Percentiles rank a stretch among this genome's conserved stretches.
Conservation (phyloP, 1,140 invertebrate genomes). For the Bombyx mandarina region DNA sequence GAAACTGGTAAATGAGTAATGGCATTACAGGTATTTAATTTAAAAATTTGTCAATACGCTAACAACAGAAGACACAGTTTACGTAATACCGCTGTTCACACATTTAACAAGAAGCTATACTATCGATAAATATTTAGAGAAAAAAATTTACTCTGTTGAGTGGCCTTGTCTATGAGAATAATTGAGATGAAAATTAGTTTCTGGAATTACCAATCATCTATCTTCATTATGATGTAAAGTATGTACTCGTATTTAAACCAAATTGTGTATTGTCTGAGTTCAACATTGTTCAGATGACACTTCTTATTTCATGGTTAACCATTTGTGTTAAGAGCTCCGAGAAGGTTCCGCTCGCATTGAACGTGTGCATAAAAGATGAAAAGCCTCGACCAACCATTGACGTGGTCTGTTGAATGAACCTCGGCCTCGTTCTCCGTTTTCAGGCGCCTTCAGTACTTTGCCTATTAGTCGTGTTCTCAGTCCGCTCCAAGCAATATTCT, state of each 20-base stretch:
- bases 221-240: no score
- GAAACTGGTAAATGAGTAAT: no score
- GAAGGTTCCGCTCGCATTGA: constrained; percentile 8
- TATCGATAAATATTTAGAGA: no score
- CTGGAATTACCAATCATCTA: no score
- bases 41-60: no score
- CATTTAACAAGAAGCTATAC: neutral
- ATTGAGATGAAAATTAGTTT: no score
- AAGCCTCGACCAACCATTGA: constrained; percentile 46
- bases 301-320: constrained; percentile 12
- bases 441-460: constrained; percentile 26
- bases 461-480: constrained; percentile 15
- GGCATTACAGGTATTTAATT: no score
- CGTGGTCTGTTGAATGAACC: constrained; percentile 44
- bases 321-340: constrained; percentile 6
- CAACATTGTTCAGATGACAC: constrained; percentile 4
- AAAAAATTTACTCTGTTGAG: no score
- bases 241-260: no score
- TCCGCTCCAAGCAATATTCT: neutral
- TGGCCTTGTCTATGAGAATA: no score
- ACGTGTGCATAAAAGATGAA: constrained; percentile 37
- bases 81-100: constrained; percentile 8
- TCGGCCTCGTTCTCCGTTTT: constrained; percentile 47
- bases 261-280: no score
- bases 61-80: neutral